These are phyloP conservation scores for Hemiprocne comata DNA, from an alignment of 2,113 vertebrate genomes.

Conservation along the genomic window DNA sequence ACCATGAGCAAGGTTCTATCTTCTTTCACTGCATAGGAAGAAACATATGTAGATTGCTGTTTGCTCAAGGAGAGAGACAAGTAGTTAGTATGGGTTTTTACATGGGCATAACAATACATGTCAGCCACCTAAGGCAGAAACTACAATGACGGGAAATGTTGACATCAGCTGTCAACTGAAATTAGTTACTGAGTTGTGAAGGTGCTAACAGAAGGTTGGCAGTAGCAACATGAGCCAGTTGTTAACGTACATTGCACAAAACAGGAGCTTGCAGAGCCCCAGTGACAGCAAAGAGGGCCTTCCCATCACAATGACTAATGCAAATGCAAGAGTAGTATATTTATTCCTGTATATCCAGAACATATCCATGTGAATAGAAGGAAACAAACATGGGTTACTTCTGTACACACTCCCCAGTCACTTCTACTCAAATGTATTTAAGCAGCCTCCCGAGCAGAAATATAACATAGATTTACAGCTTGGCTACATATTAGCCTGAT, in stretches of 20 bases:
- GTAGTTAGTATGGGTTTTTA: neutral
- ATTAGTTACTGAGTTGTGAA: neutral
- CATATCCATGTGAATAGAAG: neutral
- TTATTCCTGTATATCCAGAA: neutral
- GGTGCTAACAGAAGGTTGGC: neutral
- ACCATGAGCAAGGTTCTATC: neutral
- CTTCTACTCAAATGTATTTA: neutral
- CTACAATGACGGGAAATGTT: neutral
- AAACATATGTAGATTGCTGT: neutral
- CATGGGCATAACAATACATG: neutral
- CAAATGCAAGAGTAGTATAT: neutral
- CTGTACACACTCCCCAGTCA: neutral
- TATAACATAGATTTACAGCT: neutral
- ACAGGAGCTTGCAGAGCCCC: neutral
- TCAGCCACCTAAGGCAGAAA: neutral
- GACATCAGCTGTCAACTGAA: neutral
- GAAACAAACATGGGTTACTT: neutral
- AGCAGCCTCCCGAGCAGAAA: neutral
- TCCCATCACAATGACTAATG: neutral
- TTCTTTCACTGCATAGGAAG: neutral
- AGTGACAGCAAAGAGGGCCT: neutral
- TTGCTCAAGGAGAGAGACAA: neutral
- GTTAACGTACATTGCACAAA: neutral
- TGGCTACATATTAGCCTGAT: neutral
- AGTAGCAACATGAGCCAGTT: neutral